Evolutionary conservation across 2,113 vertebrate genomes (phyloP).

Genomic region (Pygathrix nemaeus): DNA sequence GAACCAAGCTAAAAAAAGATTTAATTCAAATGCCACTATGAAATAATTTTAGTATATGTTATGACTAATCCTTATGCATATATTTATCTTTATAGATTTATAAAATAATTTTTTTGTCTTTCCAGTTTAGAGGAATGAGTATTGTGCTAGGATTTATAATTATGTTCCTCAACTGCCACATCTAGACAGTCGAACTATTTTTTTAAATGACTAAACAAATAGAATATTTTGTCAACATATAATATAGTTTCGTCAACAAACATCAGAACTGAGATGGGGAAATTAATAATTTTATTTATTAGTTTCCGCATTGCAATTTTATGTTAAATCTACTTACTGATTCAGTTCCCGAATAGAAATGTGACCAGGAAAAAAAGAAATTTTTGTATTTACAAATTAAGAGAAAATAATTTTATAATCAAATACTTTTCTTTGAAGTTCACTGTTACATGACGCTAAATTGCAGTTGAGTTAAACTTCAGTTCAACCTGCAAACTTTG

Average conservation of each 20-base stretch:
- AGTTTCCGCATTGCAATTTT: not conserved
- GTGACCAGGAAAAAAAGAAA: not conserved
- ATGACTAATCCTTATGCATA: not conserved
- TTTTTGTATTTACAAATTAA: not conserved
- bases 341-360: not conserved
- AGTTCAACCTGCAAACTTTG: not conserved
- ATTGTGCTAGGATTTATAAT: not conserved
- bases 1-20: not conserved
- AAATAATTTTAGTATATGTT: not conserved
- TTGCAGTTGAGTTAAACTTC: not conserved
- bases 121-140: not conserved
- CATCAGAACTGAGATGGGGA: not conserved
- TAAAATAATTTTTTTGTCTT: not conserved
- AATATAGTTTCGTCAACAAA: not conserved
- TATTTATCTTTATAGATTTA: not conserved
- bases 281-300: not conserved
- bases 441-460: not conserved
- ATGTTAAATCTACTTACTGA: not conserved
- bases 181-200: not conserved
- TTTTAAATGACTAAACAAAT: not conserved
- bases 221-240: not conserved
- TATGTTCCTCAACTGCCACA: not conserved
- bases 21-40: not conserved
- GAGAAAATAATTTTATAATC: not conserved
- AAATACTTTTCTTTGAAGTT: not conserved